Percentiles rank a stretch among this genome's conserved stretches.
Conservation (phyloP, 2,888 invertebrate genomes). For the Phortica okadai region DNA sequence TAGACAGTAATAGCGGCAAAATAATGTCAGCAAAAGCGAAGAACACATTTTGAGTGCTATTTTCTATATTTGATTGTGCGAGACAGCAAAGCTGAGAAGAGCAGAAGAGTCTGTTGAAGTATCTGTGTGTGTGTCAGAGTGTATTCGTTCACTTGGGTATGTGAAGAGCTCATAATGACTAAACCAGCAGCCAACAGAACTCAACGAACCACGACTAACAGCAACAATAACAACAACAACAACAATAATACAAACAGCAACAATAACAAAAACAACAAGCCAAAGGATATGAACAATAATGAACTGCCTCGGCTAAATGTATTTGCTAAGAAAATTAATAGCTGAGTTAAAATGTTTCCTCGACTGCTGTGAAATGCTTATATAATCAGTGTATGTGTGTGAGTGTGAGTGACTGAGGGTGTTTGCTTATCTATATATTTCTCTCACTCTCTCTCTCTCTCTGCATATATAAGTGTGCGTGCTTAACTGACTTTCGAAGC, state of each 20-base stretch:
- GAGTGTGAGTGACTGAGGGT: not conserved
- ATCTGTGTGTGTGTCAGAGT: conserved; percentile 1
- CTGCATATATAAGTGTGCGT: no score
- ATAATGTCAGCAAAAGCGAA: not conserved
- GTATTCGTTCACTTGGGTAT: conserved; percentile 10
- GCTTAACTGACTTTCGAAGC: no score
- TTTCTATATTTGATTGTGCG: not conserved
- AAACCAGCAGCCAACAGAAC: conserved; percentile 70
- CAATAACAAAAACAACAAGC: not conserved
- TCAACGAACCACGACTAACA: conserved; percentile 24
- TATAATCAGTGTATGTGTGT: not conserved
- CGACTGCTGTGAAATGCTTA: not conserved
- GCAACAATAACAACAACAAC: not conserved
- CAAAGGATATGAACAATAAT: no score
- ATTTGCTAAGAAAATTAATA: conserved; percentile 12
- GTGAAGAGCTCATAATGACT: conserved; percentile 61
- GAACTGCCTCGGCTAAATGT: not conserved
- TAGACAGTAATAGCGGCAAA: not conserved
- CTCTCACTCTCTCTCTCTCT: no score
- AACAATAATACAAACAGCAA: not conserved
- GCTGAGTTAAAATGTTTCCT: not conserved
- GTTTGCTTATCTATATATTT: not conserved
- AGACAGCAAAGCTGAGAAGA: conserved; percentile 15
- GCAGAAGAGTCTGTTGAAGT: no score
- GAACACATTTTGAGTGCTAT: conserved; percentile 2